phyloP scores from a whole-genome alignment of 1,140 invertebrate species.

The Saxidomus purpurata region DNA sequence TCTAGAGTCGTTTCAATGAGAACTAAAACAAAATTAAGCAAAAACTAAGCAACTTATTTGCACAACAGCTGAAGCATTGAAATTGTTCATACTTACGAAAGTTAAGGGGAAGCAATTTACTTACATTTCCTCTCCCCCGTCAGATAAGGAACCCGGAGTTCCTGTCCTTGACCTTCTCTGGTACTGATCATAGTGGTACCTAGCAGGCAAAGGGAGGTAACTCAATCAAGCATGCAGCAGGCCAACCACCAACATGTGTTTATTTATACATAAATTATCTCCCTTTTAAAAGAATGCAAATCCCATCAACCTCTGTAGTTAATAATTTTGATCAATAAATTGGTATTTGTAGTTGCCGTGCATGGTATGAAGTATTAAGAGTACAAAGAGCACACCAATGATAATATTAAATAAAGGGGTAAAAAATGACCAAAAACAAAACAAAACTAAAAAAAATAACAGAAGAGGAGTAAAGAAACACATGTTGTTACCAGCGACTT shows the following conservation, averaged over 20 bases:
- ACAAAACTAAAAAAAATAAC: not conserved
- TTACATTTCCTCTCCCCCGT: slow-evolving; percentile 69
- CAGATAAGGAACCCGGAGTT: slow-evolving; percentile 64
- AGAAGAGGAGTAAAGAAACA: not conserved
- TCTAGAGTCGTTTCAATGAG: no score
- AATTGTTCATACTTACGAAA: slow-evolving; percentile 23
- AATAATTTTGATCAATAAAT: not conserved
- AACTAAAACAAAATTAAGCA: not conserved
- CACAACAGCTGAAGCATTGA: not conserved
- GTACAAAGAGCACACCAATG: no score
- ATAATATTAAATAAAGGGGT: not conserved
- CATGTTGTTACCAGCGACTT: not conserved
- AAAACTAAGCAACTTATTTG: not conserved
- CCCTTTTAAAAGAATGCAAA: not conserved
- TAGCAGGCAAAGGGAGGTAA: slow-evolving; percentile 67
- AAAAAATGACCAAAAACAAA: not conserved
- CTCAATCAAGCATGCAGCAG: slow-evolving; percentile 62
- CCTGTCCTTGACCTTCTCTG: slow-evolving; percentile 53
- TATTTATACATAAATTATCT: slow-evolving; percentile 12
- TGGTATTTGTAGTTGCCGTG: not conserved
- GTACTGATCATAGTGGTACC: slow-evolving; percentile 62
- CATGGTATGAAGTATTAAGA: not conserved
- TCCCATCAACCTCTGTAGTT: not conserved
- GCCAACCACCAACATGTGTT: slow-evolving; percentile 54
- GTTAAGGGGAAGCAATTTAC: slow-evolving; percentile 57